phyloP scores from a whole-genome alignment of 2,113 vertebrate species.

The Cyanistes caeruleus region DNA sequence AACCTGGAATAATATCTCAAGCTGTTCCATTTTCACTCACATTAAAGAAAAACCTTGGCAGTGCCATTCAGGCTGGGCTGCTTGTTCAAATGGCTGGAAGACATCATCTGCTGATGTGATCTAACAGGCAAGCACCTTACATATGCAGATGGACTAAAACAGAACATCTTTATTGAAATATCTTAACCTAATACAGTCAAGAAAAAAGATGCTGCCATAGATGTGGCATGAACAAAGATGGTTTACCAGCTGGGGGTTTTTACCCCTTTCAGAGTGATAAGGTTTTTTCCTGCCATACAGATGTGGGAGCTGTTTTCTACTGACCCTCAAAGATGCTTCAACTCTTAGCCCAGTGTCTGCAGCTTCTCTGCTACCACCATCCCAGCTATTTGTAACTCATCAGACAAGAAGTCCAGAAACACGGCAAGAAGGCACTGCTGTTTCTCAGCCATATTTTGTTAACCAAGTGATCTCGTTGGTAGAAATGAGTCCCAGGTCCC shows the following conservation, averaged over 20 bases:
- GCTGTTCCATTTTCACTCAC: neutral
- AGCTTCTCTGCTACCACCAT: neutral
- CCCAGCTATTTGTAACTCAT: neutral
- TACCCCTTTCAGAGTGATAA: neutral
- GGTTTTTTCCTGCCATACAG: neutral
- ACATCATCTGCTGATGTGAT: neutral
- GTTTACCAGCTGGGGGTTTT: neutral
- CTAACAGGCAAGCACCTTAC: neutral
- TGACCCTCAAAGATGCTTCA: neutral
- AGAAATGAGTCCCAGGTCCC: neutral
- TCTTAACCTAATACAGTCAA: neutral
- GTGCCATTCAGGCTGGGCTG: neutral
- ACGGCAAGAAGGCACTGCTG: rapidly evolving
- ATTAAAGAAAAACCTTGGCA: neutral
- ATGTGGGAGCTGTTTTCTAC: neutral
- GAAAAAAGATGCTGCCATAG: neutral
- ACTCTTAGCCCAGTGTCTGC: neutral
- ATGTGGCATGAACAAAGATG: neutral
- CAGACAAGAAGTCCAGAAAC: neutral
- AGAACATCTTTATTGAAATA: neutral
- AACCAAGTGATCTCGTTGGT: neutral
- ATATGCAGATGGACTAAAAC: neutral
- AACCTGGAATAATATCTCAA: neutral
- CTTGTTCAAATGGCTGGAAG: neutral
- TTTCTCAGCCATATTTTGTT: neutral